Evolutionary conservation across 2,797 vertebrate genomes (phyloP).

Genomic region (Galagoides demidoff): DNA sequence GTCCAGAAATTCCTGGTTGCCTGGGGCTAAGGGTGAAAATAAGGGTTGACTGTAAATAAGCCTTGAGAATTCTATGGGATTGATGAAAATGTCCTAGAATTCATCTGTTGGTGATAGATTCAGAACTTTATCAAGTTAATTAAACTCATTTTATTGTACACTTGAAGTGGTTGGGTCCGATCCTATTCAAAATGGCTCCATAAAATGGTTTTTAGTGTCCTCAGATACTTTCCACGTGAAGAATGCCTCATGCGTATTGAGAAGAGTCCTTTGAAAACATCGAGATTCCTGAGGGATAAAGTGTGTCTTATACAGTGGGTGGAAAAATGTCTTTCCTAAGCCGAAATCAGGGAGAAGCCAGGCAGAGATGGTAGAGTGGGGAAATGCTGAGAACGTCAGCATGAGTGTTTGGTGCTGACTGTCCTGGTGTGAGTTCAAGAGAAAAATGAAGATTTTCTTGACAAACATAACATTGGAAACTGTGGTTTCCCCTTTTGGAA

Average conservation of each 20-base stretch:
- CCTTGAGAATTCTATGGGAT: neutral
- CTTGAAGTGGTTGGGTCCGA: neutral
- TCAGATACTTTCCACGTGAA: neutral
- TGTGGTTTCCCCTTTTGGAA: too few species aligned
- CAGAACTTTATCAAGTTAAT: neutral
- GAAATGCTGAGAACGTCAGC: too few species aligned
- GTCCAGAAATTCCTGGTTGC: neutral
- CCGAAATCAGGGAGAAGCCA: neutral
- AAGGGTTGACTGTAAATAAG: accelerated
- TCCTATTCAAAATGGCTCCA: neutral
- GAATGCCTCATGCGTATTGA: neutral
- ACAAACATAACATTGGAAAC: neutral
- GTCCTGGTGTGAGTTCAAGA: too few species aligned
- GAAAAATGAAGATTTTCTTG: neutral
- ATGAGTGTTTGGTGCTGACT: too few species aligned
- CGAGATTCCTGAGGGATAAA: too few species aligned
- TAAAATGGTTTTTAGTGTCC: neutral
- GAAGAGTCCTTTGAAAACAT: accelerated
- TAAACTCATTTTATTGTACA: neutral
- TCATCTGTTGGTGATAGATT: neutral
- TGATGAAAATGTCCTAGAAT: neutral
- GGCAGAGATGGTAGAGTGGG: too few species aligned
- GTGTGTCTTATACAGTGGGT: accelerated
- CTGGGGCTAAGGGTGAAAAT: neutral
- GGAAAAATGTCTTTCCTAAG: neutral